Evolutionary conservation across 2,888 invertebrate species (phyloP).

Genomic region (Drosophila prostipennis): DNA sequence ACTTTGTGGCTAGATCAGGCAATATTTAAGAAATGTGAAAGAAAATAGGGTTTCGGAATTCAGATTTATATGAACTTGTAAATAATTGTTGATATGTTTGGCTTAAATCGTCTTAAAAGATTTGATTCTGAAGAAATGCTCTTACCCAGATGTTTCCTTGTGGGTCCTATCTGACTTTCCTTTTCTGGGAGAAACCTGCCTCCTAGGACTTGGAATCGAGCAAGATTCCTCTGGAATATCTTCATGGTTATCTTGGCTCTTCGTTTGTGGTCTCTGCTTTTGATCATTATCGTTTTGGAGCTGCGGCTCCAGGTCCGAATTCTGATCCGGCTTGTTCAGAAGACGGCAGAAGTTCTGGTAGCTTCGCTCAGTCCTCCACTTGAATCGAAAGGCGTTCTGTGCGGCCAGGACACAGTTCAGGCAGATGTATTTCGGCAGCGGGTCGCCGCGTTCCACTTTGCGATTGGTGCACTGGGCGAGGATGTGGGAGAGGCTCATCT

Average conservation of each 20-base stretch:
- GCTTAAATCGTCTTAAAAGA: background rate
- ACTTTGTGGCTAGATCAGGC: background rate
- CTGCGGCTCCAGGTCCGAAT: conserved; percentile 29
- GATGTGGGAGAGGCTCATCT: conserved; percentile 62
- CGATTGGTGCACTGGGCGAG: conserved; percentile 65
- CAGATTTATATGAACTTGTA: too few relatives aligned
- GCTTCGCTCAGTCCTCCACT: conserved; percentile 73
- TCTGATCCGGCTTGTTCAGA: background rate
- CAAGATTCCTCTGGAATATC: background rate
- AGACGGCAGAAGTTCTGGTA: conserved; percentile 54
- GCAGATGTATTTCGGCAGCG: conserved; percentile 79
- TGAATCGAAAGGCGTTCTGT: conserved; percentile 76
- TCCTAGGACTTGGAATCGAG: background rate
- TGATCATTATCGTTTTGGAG: conserved; percentile 22
- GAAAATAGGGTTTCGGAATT: background rate
- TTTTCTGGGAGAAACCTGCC: background rate
- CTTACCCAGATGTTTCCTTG: background rate
- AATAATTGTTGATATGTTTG: too few relatives aligned
- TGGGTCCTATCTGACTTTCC: too few relatives aligned
- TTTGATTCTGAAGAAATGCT: background rate
- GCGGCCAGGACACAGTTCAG: conserved; percentile 69
- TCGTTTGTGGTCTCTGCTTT: background rate
- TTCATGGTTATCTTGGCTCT: background rate
- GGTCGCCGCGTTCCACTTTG: conserved; percentile 47
- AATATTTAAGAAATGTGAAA: background rate